Percentiles rank a stretch among this genome's conserved stretches.
Conservation (phyloP, 2,888 invertebrate species). For the Phyllotreta cruciferae region DNA sequence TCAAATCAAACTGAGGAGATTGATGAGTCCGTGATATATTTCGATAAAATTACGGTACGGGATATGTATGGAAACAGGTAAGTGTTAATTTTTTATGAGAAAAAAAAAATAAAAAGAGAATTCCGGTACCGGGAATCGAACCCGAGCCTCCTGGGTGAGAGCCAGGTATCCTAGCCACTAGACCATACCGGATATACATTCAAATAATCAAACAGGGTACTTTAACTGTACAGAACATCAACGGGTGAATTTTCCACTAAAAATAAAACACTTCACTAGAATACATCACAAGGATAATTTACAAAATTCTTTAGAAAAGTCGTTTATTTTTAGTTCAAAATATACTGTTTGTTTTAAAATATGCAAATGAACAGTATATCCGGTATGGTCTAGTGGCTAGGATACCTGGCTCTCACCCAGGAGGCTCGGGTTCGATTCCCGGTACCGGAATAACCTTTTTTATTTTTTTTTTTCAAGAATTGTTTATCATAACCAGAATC, state of each 20-base stretch:
- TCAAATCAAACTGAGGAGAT: conserved; percentile 43
- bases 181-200: conserved; percentile 62
- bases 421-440: conserved; percentile 79
- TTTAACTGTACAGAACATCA: neutral
- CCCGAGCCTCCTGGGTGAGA: conserved; percentile 69
- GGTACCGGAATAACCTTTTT: conserved; percentile 65
- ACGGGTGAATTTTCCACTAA: too few relatives aligned
- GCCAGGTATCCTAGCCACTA: conserved; percentile 68
- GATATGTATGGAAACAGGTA: conserved; percentile 59
- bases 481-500: too few relatives aligned
- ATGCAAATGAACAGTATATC: conserved; percentile 30
- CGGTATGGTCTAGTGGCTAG: conserved; percentile 69
- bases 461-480: too few relatives aligned
- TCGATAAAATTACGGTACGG: conserved; percentile 55
- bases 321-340: too few relatives aligned
- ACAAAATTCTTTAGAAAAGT: too few relatives aligned
- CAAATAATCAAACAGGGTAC: too few relatives aligned
- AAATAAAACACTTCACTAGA: too few relatives aligned
- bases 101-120: conserved; percentile 43
- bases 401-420: conserved; percentile 77
- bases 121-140: conserved; percentile 68
- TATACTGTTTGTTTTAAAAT: too few relatives aligned
- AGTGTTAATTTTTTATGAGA: conserved; percentile 21
- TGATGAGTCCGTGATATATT: conserved; percentile 41
- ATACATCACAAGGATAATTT: too few relatives aligned